Evolutionary conservation across 2,888 invertebrate genomes (phyloP).

Genomic region (Amblyjoppa fuscipennis): DNA sequence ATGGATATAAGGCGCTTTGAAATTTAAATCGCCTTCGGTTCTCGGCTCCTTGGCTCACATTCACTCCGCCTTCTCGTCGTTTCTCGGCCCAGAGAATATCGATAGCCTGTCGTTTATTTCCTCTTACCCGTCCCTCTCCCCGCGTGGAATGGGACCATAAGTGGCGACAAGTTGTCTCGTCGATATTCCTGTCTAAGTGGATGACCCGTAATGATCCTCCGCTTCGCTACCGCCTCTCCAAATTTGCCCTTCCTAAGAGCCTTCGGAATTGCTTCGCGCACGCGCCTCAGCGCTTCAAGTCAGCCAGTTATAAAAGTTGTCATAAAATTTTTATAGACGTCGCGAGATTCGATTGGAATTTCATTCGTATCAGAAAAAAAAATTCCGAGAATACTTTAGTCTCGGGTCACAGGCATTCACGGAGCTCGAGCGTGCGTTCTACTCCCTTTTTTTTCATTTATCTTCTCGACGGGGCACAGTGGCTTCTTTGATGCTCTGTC

Average conservation of each 20-base stretch:
- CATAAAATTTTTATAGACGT: constrained; percentile 41
- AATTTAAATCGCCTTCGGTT: constrained; percentile 64
- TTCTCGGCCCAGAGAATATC: constrained; percentile 49
- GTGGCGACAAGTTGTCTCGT: constrained; percentile 57
- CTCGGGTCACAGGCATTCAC: constrained; percentile 1
- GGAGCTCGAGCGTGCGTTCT: constrained; percentile 2
- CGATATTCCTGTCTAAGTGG: constrained; percentile 59
- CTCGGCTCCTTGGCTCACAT: constrained; percentile 39
- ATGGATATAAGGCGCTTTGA: constrained; percentile 57
- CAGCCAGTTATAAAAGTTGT: constrained; percentile 43
- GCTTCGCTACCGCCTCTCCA: constrained; percentile 5
- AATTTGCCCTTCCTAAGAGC: neutral
- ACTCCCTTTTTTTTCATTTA: constrained; percentile 1
- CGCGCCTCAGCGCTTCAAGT: neutral
- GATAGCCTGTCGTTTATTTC: constrained; percentile 37
- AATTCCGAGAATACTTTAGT: constrained; percentile 55
- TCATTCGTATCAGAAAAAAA: constrained; percentile 33
- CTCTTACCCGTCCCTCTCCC: constrained; percentile 5
- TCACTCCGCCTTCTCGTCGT: constrained; percentile 16
- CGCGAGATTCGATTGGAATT: constrained; percentile 57
- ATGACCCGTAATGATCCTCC: constrained; percentile 43
- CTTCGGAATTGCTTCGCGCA: neutral
- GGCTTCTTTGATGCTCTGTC: constrained; percentile 52
- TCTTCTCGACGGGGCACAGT: constrained; percentile 51
- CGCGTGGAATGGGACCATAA: constrained; percentile 31